phyloP scores from a whole-genome alignment of 2,888 invertebrate species.

The Bimastos eiseni region DNA sequence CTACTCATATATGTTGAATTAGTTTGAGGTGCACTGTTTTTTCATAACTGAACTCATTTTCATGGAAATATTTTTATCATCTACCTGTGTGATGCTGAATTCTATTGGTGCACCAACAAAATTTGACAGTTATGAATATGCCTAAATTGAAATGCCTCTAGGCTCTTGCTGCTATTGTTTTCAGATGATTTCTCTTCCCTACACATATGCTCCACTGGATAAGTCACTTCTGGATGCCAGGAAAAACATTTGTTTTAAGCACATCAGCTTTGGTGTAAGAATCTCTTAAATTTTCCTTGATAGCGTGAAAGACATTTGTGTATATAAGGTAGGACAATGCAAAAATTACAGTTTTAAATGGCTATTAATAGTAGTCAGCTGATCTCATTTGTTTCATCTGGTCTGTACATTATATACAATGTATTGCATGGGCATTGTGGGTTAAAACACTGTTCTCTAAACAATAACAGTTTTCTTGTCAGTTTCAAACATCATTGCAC shows the following conservation, averaged over 20 bases:
- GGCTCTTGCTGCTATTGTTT: background rate
- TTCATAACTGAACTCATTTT: background rate
- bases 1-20: no score
- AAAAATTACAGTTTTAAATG: background rate
- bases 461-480: background rate
- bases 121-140: background rate
- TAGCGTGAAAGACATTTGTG: background rate
- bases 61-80: background rate
- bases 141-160: background rate
- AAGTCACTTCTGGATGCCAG: background rate
- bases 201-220: background rate
- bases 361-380: background rate
- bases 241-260: slow-evolving; percentile 17
- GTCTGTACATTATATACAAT: background rate
- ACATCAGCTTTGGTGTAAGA: slow-evolving; percentile 25
- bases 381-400: background rate
- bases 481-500: background rate
- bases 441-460: background rate
- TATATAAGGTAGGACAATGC: background rate
- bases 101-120: background rate
- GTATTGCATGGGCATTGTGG: background rate
- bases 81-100: background rate
- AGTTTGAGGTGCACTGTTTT: background rate
- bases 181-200: background rate
- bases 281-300: background rate